phyloP scores from a whole-genome alignment of 2,888 invertebrate species.

The Scaptomyza reducta region DNA sequence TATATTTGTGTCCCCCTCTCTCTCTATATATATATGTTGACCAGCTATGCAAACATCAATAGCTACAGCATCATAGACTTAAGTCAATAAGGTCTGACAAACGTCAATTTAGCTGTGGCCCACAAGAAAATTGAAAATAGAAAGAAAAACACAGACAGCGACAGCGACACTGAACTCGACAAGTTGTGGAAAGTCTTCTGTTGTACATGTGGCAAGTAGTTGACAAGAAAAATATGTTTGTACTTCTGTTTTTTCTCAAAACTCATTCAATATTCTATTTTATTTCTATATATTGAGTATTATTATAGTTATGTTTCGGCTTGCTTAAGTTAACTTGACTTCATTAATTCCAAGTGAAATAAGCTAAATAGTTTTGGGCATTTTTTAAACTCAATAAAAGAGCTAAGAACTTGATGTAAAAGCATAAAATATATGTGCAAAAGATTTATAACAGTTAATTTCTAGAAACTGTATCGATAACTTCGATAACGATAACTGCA shows the following conservation, averaged over 20 bases:
- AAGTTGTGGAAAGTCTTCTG: constrained; percentile 34
- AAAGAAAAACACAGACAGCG: constrained; percentile 70
- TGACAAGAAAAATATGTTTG: constrained; percentile 44
- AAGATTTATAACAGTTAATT: too few species aligned
- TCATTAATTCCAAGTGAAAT: too few species aligned
- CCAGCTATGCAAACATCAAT: constrained; percentile 62
- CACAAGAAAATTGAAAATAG: constrained; percentile 71
- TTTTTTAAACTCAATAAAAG: too few species aligned
- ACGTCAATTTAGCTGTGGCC: constrained; percentile 62
- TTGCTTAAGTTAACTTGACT: too few species aligned
- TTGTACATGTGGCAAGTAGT: constrained; percentile 41
- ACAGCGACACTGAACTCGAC: constrained; percentile 5
- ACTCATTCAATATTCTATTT: constrained; percentile 18
- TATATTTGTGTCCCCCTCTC: constrained; percentile 55
- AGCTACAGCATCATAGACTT: constrained; percentile 25
- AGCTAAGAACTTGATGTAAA: too few species aligned
- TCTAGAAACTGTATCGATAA: too few species aligned
- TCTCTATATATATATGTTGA: constrained; percentile 59
- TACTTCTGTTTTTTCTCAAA: not conserved
- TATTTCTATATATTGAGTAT: too few species aligned
- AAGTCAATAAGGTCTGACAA: constrained; percentile 64
- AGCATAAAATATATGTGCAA: too few species aligned
- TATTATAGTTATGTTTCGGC: too few species aligned
- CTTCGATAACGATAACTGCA: too few species aligned
- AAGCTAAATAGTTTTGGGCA: too few species aligned